phyloP scores from a whole-genome alignment of 2,797 vertebrate species.

The Setipinna tenuifilis region DNA sequence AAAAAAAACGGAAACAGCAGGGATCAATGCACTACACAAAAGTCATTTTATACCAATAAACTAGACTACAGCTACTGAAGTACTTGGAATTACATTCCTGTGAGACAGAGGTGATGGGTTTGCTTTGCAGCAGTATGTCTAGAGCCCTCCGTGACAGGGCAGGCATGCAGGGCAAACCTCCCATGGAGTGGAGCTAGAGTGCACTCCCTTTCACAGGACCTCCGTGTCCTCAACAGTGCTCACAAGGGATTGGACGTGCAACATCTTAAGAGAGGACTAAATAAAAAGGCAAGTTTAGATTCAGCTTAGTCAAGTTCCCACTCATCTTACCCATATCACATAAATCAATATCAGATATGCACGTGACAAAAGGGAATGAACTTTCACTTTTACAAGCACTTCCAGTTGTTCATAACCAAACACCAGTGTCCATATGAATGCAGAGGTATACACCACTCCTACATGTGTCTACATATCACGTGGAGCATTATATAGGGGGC shows the following conservation, averaged over 20 bases:
- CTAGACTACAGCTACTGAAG: not conserved
- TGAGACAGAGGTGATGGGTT: not conserved
- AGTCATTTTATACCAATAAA: not conserved
- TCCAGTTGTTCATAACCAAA: not conserved
- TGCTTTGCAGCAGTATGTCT: not conserved
- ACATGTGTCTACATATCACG: not conserved
- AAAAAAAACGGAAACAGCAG: too few relatives aligned
- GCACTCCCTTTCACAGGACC: constrained; percentile 15
- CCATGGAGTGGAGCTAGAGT: not conserved
- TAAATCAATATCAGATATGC: constrained; percentile 1
- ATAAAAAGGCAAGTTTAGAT: not conserved
- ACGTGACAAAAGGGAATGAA: too few relatives aligned
- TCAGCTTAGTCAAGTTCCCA: not conserved
- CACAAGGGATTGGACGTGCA: not conserved
- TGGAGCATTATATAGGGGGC: not conserved
- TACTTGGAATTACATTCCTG: not conserved
- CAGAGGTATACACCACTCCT: not conserved
- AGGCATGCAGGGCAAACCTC: not conserved
- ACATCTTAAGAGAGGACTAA: not conserved
- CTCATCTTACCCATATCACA: not conserved
- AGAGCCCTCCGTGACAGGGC: not conserved
- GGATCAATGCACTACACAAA: not conserved
- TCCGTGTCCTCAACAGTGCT: not conserved
- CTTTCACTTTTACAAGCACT: not conserved
- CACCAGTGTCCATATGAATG: not conserved